These are phyloP conservation scores for Ecliptopera silaceata DNA, from an alignment of 2,888 invertebrate genomes.

Conservation along the genomic window DNA sequence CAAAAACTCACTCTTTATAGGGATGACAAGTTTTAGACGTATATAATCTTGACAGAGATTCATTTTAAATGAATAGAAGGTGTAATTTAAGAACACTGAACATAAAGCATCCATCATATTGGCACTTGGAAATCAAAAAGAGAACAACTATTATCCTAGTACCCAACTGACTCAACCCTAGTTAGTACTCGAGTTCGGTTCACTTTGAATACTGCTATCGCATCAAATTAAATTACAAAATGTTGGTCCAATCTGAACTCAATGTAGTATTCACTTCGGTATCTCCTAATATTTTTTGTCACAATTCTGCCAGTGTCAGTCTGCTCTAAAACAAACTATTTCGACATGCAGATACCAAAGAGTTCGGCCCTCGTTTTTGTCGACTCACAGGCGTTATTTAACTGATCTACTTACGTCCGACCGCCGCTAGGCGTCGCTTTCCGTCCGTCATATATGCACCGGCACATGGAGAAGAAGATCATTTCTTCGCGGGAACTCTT, in stretches of 20 bases:
- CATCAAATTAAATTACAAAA: conserved; percentile 2
- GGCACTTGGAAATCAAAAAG: not conserved
- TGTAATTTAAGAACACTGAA: conserved; percentile 2
- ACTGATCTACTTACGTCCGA: conserved; percentile 1
- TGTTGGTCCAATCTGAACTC: not conserved
- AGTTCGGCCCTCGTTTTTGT: no score
- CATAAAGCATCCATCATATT: not conserved
- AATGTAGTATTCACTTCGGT: no score
- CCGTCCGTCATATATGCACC: conserved; percentile 87
- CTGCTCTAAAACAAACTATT: no score
- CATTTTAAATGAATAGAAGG: conserved; percentile 8
- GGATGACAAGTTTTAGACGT: not conserved
- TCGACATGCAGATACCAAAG: no score
- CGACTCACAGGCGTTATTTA: not conserved
- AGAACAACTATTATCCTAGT: conserved; percentile 7
- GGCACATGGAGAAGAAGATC: conserved; percentile 90
- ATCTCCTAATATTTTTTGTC: no score
- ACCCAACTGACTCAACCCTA: not conserved
- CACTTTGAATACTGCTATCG: conserved; percentile 14
- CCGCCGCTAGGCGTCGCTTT: conserved; percentile 14
- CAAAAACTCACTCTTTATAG: not conserved
- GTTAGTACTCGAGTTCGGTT: not conserved
- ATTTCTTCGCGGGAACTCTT: conserved; percentile 88
- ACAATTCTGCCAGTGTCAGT: no score
- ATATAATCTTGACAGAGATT: conserved; percentile 27